phyloP scores from a whole-genome alignment of 2,797 vertebrate genomes.

The Pseudochromis fuscus region DNA sequence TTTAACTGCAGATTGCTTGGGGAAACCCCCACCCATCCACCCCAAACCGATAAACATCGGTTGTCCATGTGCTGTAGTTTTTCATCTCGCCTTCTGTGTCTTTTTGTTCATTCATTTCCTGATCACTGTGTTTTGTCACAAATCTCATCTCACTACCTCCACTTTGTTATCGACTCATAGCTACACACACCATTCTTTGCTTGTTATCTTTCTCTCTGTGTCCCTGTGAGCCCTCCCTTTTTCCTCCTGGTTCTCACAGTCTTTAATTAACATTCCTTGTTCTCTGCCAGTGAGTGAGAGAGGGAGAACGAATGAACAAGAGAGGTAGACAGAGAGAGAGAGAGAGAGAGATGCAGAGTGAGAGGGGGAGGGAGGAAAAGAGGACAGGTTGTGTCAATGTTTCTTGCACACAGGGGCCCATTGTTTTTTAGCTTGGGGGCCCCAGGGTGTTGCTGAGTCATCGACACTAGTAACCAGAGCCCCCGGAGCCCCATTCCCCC shows the following conservation, averaged over 20 bases:
- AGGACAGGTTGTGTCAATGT: conserved; percentile 79
- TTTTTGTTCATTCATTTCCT: conserved; percentile 40
- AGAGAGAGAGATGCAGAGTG: conserved; percentile 37
- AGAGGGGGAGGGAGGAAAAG: conserved; percentile 44
- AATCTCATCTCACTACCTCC: conserved; percentile 41
- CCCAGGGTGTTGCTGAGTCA: conserved; percentile 70
- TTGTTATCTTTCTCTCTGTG: conserved; percentile 20
- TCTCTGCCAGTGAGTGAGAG: conserved; percentile 67
- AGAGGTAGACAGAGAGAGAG: conserved; percentile 52
- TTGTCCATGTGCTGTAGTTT: conserved; percentile 5
- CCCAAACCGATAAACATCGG: conserved; percentile 8
- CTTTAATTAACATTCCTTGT: conserved; percentile 84
- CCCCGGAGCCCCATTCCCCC: conserved; percentile 30
- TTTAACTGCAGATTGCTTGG: conserved; percentile 5
- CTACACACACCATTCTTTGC: conserved; percentile 25
- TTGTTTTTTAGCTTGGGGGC: conserved; percentile 74
- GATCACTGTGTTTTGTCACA: conserved; percentile 16
- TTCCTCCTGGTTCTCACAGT: conserved; percentile 59
- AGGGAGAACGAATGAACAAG: conserved; percentile 66
- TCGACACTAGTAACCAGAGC: conserved; percentile 75
- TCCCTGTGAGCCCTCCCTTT: conserved; percentile 25
- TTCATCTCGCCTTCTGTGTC: conserved; percentile 14
- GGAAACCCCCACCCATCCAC: conserved; percentile 5
- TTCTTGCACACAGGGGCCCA: conserved; percentile 76
- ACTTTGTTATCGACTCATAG: conserved; percentile 25